Percentiles rank a stretch among this genome's conserved stretches.
These are phyloP conservation scores for Cecropterus lyciades DNA, from an alignment of 1,140 invertebrate genomes.

Conservation along the genomic window DNA sequence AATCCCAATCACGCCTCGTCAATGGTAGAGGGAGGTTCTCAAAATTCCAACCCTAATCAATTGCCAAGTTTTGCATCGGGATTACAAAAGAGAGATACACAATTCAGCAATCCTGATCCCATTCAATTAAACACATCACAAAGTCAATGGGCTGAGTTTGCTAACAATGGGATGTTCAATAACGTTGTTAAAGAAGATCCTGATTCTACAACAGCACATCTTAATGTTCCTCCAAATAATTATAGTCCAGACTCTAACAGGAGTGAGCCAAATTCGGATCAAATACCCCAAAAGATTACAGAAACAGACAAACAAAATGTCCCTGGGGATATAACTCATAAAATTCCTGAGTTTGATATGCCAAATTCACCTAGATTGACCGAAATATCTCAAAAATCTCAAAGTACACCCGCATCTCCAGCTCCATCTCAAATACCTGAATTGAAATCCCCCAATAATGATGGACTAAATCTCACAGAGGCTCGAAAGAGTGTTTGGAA, in stretches of 20 bases:
- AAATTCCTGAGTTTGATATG: conserved; percentile 74
- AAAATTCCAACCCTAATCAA: conserved; percentile 66
- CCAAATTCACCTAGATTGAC: conserved; percentile 72
- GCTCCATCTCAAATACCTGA: conserved; percentile 63
- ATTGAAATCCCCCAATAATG: conserved; percentile 71
- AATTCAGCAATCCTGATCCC: conserved; percentile 51
- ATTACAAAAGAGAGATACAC: conserved; percentile 70
- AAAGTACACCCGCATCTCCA: conserved; percentile 68
- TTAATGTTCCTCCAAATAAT: conserved; percentile 77
- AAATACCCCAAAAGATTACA: conserved; percentile 50
- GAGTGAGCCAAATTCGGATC: conserved; percentile 70
- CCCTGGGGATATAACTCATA: conserved; percentile 58
- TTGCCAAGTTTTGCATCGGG: conserved; percentile 71
- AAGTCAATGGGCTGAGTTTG: conserved; percentile 85
- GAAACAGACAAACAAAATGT: conserved; percentile 67
- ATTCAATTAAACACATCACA: conserved; percentile 56
- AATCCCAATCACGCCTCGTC: conserved; percentile 64
- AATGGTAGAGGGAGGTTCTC: conserved; percentile 66
- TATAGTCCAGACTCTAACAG: conserved; percentile 81
- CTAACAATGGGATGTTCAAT: conserved; percentile 74
- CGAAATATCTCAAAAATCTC: conserved; percentile 74
- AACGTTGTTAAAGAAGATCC: conserved; percentile 86
- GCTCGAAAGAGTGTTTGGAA: conserved; percentile 73
- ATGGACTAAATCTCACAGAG: conserved; percentile 57
- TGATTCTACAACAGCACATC: conserved; percentile 87